Conservation (phyloP, 2,797 vertebrate species). For the Lepus oiostolus region DNA sequence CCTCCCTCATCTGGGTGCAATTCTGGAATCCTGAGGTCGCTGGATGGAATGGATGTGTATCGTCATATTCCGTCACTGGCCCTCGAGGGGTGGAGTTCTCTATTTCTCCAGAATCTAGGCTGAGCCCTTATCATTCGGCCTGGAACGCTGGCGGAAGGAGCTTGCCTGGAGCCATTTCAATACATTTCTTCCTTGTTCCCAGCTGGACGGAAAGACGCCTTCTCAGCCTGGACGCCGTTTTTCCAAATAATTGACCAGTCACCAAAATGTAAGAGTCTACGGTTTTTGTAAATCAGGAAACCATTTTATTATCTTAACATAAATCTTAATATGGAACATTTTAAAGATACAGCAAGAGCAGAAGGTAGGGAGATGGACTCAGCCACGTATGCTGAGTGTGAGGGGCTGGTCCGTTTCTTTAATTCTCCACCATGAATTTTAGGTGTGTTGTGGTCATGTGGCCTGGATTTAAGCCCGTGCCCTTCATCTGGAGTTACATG, state of each 20-base stretch:
- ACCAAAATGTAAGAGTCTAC: not conserved
- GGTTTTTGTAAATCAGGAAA: not conserved
- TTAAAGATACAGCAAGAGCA: not conserved
- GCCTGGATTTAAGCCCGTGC: not conserved
- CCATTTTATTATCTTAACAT: not conserved
- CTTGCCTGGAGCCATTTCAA: not conserved
- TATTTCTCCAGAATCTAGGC: accelerated
- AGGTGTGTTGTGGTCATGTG: accelerated
- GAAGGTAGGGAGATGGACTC: not conserved
- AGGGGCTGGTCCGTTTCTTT: accelerated
- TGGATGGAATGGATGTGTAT: not conserved
- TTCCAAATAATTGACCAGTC: not conserved
- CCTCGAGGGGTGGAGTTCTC: not conserved
- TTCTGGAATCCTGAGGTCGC: not conserved
- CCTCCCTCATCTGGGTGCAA: not conserved
- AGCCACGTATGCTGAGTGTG: accelerated
- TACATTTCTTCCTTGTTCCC: not conserved
- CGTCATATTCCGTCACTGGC: not conserved
- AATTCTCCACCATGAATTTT: accelerated
- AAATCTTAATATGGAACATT: not conserved
- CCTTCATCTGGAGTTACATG: not conserved
- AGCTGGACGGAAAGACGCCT: accelerated
- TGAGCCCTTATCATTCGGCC: not conserved
- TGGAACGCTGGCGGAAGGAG: no score
- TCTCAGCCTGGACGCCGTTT: accelerated